A percentile compares a stretch with the other conserved stretches of the same genome.
Evolutionary conservation across 2,888 invertebrate species (phyloP).

Genomic region (Lacanobia wlatinum): DNA sequence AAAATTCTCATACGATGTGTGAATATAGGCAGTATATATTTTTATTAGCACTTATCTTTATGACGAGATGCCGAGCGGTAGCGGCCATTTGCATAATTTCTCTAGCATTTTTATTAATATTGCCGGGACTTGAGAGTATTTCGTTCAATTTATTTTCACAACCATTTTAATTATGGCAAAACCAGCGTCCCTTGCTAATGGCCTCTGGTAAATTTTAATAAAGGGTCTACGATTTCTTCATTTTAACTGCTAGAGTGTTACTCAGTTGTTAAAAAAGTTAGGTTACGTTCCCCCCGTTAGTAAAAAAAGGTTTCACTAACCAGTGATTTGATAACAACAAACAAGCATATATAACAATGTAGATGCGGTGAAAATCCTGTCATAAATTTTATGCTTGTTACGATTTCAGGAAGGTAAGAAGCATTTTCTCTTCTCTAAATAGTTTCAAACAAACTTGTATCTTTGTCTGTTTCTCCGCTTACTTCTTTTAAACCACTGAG

Average conservation of each 20-base stretch:
- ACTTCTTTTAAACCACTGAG: too few relatives aligned
- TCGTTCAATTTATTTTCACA: constrained; percentile 51
- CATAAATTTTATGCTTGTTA: too few relatives aligned
- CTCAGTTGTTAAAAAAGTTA: too few relatives aligned
- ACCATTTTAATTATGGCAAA: constrained; percentile 44
- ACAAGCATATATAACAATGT: too few relatives aligned
- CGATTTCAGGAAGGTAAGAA: too few relatives aligned
- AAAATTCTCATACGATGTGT: constrained; percentile 37
- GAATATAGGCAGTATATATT: constrained; percentile 52
- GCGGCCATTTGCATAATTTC: constrained; percentile 55
- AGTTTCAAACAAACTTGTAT: too few relatives aligned
- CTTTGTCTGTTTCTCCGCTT: too few relatives aligned
- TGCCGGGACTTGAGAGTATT: constrained; percentile 45
- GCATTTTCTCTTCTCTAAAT: too few relatives aligned
- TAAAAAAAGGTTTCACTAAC: not conserved
- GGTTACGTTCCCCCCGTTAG: too few relatives aligned
- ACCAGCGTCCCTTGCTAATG: constrained; percentile 17
- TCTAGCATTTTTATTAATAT: constrained; percentile 55
- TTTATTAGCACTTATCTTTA: constrained; percentile 59
- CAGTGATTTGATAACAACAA: not conserved
- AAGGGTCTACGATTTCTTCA: not conserved
- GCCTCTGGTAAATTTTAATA: constrained; percentile 12
- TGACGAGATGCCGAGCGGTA: constrained; percentile 48
- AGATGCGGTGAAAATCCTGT: too few relatives aligned
- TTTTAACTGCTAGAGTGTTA: not conserved